Conservation (phyloP, 35 echinoderm and acorn worm genomes). For the Acanthaster planci region DNA sequence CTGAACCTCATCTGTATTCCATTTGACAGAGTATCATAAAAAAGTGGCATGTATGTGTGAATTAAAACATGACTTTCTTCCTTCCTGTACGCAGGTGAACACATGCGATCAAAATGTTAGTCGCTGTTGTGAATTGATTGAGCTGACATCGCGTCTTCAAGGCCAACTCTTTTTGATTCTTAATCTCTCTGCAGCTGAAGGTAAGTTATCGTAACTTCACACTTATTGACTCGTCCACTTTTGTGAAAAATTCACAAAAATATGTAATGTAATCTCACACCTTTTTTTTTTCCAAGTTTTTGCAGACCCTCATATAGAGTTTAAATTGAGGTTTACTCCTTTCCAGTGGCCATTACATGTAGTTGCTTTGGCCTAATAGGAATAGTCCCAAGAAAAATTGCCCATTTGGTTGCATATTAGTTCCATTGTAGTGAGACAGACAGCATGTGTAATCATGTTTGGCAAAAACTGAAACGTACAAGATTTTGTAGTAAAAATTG, state of each 20-base stretch:
- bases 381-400: too few species aligned
- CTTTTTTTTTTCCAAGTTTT: neutral
- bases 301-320: neutral
- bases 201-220: constrained; percentile 37
- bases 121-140: constrained; percentile 79
- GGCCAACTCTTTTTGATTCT: constrained; percentile 84
- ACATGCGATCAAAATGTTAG: constrained; percentile 91
- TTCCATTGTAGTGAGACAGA: too few species aligned
- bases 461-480: too few species aligned
- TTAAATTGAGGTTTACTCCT: neutral
- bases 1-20: too few species aligned
- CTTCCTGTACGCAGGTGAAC: constrained; percentile 68
- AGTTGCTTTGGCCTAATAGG: neutral
- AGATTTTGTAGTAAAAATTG: too few species aligned
- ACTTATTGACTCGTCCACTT: neutral
- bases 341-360: neutral
- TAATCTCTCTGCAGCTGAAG: constrained; percentile 85
- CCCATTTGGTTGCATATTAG: too few species aligned
- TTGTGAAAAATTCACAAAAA: neutral
- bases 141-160: constrained; percentile 81
- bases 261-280: neutral
- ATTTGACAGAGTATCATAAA: too few species aligned
- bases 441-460: too few species aligned
- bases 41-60: too few species aligned
- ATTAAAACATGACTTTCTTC: neutral